Percentiles rank a stretch among this genome's conserved stretches.
These are phyloP conservation scores for Porites divaricata DNA, from an alignment of 92 coral and sea anemone genomes.

Conservation along the genomic window DNA sequence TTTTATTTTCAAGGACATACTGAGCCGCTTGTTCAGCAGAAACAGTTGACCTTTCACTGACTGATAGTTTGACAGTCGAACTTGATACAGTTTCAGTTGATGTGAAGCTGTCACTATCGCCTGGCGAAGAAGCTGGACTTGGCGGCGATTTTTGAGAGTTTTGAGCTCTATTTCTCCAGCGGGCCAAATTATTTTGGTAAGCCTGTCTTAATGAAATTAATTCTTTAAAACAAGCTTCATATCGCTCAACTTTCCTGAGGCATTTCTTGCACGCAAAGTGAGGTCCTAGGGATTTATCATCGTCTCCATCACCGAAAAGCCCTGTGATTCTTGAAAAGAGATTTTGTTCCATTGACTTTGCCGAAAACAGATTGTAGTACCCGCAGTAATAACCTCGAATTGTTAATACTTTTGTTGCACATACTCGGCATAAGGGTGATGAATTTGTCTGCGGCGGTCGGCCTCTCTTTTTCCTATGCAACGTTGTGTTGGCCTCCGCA, in stretches of 20 bases:
- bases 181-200: constrained; percentile 18
- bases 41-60: neutral
- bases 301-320: constrained; percentile 5
- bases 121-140: constrained; percentile 21
- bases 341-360: neutral
- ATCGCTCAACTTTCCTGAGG: constrained; percentile 31
- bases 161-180: constrained; percentile 20
- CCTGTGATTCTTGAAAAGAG: neutral
- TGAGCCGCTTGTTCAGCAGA: neutral
- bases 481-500: too few species aligned
- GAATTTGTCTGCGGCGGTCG: neutral
- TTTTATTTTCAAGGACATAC: neutral
- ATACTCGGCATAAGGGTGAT: neutral
- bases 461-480: too few species aligned
- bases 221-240: constrained; percentile 22
- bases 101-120: neutral
- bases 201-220: neutral
- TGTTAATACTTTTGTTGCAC: neutral
- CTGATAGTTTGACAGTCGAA: too few species aligned
- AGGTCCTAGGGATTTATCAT: constrained; percentile 15
- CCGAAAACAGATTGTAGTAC: neutral
- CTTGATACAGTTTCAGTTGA: too few species aligned
- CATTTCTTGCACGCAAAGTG: constrained; percentile 32
- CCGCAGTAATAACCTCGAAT: neutral
- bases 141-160: constrained; percentile 4